phyloP scores from a whole-genome alignment of 2,113 vertebrate species.

The Aythya baeri region DNA sequence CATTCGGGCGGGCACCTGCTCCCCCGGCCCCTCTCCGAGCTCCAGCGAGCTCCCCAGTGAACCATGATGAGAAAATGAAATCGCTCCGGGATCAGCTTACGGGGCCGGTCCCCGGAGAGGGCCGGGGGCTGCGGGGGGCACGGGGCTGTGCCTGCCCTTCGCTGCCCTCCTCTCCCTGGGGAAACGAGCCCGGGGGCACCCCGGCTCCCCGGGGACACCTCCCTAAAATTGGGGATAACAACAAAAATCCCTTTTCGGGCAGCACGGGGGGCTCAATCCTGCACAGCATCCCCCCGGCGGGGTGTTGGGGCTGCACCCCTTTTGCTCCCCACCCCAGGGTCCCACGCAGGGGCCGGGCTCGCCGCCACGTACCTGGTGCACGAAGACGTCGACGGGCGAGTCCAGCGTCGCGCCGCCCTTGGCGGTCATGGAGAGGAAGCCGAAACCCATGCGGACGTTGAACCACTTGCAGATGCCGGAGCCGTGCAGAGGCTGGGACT shows the following conservation, averaged over 20 bases:
- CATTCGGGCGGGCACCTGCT: not conserved
- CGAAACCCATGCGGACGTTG: conserved; percentile 98
- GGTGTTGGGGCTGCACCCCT: fast-evolving
- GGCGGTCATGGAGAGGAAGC: conserved; percentile 96
- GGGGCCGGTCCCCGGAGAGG: not conserved
- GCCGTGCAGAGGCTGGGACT: conserved; percentile 81
- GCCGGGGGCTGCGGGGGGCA: not conserved
- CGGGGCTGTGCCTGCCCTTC: not conserved
- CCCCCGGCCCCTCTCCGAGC: not conserved
- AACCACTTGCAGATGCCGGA: conserved; percentile 97
- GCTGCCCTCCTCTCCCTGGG: not conserved
- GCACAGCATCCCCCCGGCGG: fast-evolving
- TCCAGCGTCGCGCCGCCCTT: conserved; percentile 89
- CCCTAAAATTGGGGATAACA: not conserved
- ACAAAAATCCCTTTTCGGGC: no score
- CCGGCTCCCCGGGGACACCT: not conserved
- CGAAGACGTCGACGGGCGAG: conserved; percentile 95
- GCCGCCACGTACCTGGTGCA: conserved; percentile 89
- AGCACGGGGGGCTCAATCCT: not conserved
- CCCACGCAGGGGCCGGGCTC: not conserved
- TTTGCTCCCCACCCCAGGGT: not conserved
- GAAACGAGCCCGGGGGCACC: not conserved
- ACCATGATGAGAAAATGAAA: not conserved
- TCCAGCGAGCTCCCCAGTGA: not conserved
- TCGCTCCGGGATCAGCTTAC: not conserved